A percentile compares a stretch with the other conserved stretches of the same genome.
These are phyloP conservation scores for Falco columbarius DNA, from an alignment of 2,797 vertebrate genomes.

Conservation along the genomic window DNA sequence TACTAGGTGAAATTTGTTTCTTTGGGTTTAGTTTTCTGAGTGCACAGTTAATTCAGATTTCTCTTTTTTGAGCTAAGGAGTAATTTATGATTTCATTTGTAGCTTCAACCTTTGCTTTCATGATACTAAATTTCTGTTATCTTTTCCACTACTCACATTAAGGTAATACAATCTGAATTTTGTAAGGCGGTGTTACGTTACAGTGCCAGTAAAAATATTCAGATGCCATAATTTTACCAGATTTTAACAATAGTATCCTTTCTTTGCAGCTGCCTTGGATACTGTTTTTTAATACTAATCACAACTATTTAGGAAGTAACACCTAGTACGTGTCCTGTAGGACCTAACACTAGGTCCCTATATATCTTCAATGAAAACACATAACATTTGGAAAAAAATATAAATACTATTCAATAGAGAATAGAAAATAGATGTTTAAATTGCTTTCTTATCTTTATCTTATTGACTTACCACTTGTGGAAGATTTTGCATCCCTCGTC, in stretches of 20 bases:
- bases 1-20: not conserved
- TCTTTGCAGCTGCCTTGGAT: not conserved
- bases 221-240: not conserved
- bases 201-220: not conserved
- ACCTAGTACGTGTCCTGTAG: too few relatives aligned
- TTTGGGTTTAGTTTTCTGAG: not conserved
- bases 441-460: not conserved
- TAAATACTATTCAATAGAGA: not conserved
- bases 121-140: not conserved
- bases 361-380: not conserved
- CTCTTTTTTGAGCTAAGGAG: not conserved
- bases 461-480: not conserved
- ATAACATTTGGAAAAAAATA: rapidly evolving
- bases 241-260: not conserved
- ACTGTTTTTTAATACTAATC: not conserved
- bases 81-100: not conserved
- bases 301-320: not conserved
- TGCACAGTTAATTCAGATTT: not conserved
- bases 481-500: not conserved
- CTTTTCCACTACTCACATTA: not conserved
- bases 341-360: not conserved
- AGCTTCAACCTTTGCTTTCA: not conserved
- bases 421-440: not conserved
- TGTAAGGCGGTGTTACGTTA: not conserved
- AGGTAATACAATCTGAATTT: not conserved